Base-by-base conservation (phyloP, 2,113 vertebrate species). In the Asarcornis scutulata region DNA sequence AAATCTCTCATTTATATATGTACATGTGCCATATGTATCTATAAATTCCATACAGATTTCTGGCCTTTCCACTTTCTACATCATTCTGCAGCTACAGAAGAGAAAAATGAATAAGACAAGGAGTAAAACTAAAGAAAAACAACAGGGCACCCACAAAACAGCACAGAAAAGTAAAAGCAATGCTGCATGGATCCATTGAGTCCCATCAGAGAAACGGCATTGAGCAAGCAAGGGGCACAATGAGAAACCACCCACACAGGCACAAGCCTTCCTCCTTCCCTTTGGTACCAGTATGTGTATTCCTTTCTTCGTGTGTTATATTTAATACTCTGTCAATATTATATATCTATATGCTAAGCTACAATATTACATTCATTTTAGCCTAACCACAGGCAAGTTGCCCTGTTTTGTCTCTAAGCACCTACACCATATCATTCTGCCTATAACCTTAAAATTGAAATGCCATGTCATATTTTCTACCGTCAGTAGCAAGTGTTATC, bases 401-500 rank as follows among this genome's bases (percentile, higher is more conserved):
- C 55, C 52, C 66, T 9, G 6, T 56, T 84, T 56, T 36, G 50
- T 55, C 58, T 95, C 85, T 15, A 20, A 76, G 44, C 32, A 36
- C 86, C 89, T 34, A 58, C 44, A 93, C 86, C 79, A 78, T 92
- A 97, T 96, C 95, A 88, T 96, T 82, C 94, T 89, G 94, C 95
- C 91, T 93, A 76, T 58, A 81, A 92, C 90, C 89, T 92, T 95
- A 94, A 96, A 96, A 94, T 86, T 84, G 73, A 96, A 96, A 89
- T 83, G 94, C 60, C 83, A 86, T 91, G 95, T 97, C 92, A 22
- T 83, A 88, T 93, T 96, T 83, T 96, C 84, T 78, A 77, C 83
- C 63, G 12, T 63, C 50, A 83, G 93, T 64, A 97, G 95, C 92
- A 92, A 96, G 78, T 52, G 52, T 96, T 96, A 97, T 97, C 95